Evolutionary conservation across 2,797 vertebrate genomes (phyloP).

Genomic region (Schizopygopsis pylzovi): DNA sequence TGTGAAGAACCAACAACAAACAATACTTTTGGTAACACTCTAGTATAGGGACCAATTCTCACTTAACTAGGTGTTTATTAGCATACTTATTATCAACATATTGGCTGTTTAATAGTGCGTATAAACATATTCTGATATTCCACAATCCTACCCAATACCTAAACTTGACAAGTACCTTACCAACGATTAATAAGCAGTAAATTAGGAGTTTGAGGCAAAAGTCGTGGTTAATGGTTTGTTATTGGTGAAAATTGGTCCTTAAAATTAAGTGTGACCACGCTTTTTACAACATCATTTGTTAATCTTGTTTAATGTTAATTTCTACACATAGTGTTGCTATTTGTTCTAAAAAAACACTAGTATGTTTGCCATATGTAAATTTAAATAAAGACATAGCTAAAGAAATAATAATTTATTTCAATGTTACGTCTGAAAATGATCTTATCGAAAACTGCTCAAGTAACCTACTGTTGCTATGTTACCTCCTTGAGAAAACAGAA

Average conservation of each 20-base stretch:
- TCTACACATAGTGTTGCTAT: too few species aligned
- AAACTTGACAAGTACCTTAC: not conserved
- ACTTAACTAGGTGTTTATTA: not conserved
- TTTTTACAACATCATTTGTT: too few species aligned
- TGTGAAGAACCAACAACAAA: not conserved
- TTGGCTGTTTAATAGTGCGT: not conserved
- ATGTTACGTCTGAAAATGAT: not conserved
- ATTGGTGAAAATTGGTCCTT: not conserved
- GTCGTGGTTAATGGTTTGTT: not conserved
- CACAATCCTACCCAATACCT: not conserved
- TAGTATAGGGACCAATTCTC: not conserved
- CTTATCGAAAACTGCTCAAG: not conserved
- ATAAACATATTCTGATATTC: not conserved
- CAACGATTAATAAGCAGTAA: not conserved
- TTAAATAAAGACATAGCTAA: not conserved
- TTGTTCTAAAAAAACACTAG: too few species aligned
- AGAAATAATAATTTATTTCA: not conserved
- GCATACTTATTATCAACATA: not conserved
- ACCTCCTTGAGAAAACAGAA: not conserved
- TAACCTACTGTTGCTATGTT: constrained; percentile 1
- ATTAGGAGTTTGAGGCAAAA: not conserved
- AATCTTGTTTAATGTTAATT: too few species aligned
- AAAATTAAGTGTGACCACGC: too few species aligned
- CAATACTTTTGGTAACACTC: not conserved
- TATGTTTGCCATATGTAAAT: too few species aligned